Evolutionary conservation across 1,140 invertebrate genomes (phyloP).

Genomic region (Rhagoletis pomonella): DNA sequence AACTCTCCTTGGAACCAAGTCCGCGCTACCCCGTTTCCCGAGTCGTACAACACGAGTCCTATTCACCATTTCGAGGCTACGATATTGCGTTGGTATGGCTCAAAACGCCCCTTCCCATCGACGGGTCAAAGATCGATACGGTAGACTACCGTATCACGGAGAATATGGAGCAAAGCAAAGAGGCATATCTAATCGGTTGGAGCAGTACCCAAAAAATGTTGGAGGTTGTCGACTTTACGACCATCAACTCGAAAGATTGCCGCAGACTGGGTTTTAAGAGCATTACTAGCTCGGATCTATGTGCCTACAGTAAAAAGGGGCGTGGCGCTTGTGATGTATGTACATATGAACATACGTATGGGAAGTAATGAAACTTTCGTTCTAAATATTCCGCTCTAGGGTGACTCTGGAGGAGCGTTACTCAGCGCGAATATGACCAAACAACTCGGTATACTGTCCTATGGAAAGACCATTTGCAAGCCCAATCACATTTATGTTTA

Average conservation of each 20-base stretch:
- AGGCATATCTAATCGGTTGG: constrained; percentile 38
- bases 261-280: not conserved
- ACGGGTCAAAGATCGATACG: not conserved
- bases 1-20: not conserved
- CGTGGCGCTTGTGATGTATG: constrained; percentile 66
- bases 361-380: not conserved
- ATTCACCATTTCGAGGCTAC: not conserved
- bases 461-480: constrained; percentile 56
- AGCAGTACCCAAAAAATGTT: not conserved
- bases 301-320: constrained; percentile 68
- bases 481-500: not conserved
- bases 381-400: constrained; percentile 71
- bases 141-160: not conserved
- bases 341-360: not conserved
- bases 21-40: not conserved
- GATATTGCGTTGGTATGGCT: constrained; percentile 12
- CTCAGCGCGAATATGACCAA: constrained; percentile 55
- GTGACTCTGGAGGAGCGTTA: constrained; percentile 82
- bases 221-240: not conserved
- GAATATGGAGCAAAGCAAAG: not conserved
- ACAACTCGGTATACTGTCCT: constrained; percentile 80
- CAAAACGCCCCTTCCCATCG: not conserved
- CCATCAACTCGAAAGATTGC: not conserved
- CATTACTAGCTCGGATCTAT: constrained; percentile 65
- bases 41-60: not conserved